Evolutionary conservation across 2,797 vertebrate species (phyloP), one percentile per base, ranked within the genome.

Genomic region (Lepus townsendii): DNA sequence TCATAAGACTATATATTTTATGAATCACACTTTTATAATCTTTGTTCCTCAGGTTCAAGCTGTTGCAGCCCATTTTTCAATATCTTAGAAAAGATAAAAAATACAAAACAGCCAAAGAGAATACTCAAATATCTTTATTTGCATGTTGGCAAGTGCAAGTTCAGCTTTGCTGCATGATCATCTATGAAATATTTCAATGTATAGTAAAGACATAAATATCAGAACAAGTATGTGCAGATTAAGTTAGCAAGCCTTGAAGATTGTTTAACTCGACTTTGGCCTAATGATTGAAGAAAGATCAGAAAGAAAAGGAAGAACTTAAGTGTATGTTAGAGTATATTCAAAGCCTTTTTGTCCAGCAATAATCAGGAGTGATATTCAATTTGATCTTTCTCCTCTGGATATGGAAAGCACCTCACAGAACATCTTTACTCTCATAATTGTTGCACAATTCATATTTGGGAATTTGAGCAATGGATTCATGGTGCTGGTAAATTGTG

Each of bases 391-490:
- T 90, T 77, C 32, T 90, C 10, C 52, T 78, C 38, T 57, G 6
- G 52, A 83, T n/a, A 88, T 91, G 90, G 77, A 30, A 68, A 63
- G 24, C 35, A 27, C 7, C 3, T 2, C 93, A 12, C 7, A 26
- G 26, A 78, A 0, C 32, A 3, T 96, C 91, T 89, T 94, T 69
- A 85, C 89, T 17, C 80, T 63, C 7, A 3, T 95, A 47, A 22
- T 95, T 63, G n/a, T 62, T 60, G 0, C 86, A 68, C 95, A 96
- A 89, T 35, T 96, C 63, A 54, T 94, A 66, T 27, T 78, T 83
- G 96, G 92, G 77, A 69, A 91, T 88, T 14, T 71, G 62, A 94
- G 96, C 83, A 98, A 98, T 38, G 80, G 95, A 95, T 97, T 98
- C 83, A 96, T 97, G 93, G 3, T 93, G 12, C 17, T 90, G 73